These are phyloP conservation scores for Apamea monoglypha DNA, from an alignment of 2,888 invertebrate genomes.

Conservation along the genomic window DNA sequence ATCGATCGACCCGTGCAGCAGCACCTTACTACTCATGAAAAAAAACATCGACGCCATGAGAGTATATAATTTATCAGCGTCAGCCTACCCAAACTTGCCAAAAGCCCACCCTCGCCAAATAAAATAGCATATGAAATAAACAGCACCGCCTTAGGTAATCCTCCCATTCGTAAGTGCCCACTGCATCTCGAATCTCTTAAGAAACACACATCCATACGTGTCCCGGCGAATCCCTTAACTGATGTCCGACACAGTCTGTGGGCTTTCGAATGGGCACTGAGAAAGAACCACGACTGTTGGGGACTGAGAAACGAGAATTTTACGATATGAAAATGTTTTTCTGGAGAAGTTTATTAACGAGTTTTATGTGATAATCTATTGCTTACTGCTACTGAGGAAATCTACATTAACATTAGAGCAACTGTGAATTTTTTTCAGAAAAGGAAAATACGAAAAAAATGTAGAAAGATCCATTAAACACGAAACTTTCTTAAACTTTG, in stretches of 20 bases:
- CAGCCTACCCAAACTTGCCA: neutral
- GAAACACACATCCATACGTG: conserved; percentile 69
- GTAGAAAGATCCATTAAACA: neutral
- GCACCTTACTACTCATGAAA: too few species aligned
- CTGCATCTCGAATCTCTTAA: conserved; percentile 66
- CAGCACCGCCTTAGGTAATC: conserved; percentile 63
- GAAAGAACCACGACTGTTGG: conserved; percentile 48
- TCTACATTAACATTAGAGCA: neutral
- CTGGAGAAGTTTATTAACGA: neutral
- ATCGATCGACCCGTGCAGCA: too few species aligned
- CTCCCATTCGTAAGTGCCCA: conserved; percentile 68
- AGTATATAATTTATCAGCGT: neutral
- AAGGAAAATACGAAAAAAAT: neutral
- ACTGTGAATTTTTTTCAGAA: too few species aligned
- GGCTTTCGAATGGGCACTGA: conserved; percentile 62
- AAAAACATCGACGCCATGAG: neutral
- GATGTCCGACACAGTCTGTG: conserved; percentile 65
- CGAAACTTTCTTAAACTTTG: too few species aligned
- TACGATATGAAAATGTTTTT: conserved; percentile 40
- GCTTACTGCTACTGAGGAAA: neutral
- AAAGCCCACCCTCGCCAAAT: conserved; percentile 38
- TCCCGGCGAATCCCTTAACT: conserved; percentile 69
- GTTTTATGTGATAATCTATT: neutral
- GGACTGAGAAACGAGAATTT: conserved; percentile 35
- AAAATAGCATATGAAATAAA: conserved; percentile 61